phyloP scores from a whole-genome alignment of 2,113 vertebrate species.

The Eudyptes chrysolophus region DNA sequence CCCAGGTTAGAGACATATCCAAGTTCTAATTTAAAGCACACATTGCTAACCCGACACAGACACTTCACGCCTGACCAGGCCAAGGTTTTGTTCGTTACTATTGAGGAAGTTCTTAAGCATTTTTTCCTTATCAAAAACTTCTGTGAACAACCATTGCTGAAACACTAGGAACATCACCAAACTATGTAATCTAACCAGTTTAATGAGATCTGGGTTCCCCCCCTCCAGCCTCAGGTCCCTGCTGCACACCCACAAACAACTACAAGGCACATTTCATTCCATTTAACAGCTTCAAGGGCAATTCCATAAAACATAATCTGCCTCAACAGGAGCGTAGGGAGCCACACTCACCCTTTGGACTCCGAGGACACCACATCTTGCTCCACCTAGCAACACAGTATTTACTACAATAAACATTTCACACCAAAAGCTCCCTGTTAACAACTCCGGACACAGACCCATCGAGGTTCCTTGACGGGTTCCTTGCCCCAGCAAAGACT shows the following conservation, averaged over 20 bases:
- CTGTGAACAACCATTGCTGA: neutral
- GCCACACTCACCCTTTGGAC: neutral
- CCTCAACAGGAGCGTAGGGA: fast-evolving
- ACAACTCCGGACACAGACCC: neutral
- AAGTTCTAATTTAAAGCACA: neutral
- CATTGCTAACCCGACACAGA: neutral
- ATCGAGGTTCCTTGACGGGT: neutral
- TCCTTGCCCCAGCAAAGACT: neutral
- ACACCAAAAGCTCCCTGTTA: neutral
- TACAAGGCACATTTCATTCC: neutral
- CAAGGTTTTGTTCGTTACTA: neutral
- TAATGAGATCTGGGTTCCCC: neutral
- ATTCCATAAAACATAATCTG: neutral
- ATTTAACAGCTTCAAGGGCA: constrained; percentile 6
- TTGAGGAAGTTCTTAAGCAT: neutral
- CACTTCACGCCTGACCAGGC: neutral
- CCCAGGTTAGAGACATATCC: neutral
- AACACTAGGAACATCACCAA: neutral
- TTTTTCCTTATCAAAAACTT: neutral
- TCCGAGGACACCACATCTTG: neutral
- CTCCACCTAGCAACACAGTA: neutral
- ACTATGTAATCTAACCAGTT: constrained; percentile 7
- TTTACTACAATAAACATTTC: neutral
- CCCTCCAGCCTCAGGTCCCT: neutral
- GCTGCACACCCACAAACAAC: neutral